Percentiles rank a stretch among this genome's conserved stretches.
Conservation (phyloP, 2,888 invertebrate species). For the Platycheirus albimanus region DNA sequence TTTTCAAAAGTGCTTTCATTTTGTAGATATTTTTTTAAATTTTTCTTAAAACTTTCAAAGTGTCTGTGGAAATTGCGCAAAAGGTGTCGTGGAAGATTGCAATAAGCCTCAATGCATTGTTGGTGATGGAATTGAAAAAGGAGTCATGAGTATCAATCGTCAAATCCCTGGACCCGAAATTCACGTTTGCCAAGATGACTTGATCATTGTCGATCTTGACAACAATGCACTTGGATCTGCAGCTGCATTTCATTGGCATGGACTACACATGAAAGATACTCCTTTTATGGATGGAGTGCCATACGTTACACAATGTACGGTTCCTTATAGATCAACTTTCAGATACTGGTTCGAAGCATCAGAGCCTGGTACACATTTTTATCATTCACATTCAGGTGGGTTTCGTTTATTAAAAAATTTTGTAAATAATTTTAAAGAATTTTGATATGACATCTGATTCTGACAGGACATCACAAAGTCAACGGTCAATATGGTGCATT, state of each 20-base stretch:
- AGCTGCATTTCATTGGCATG: constrained; percentile 95
- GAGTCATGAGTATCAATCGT: constrained; percentile 83
- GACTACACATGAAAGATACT: constrained; percentile 88
- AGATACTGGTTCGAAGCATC: constrained; percentile 88
- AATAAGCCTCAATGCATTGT: constrained; percentile 83
- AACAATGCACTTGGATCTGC: constrained; percentile 90
- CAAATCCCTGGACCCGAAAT: constrained; percentile 83
- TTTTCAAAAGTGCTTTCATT: constrained; percentile 67
- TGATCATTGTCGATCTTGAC: constrained; percentile 89
- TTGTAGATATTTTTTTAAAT: not conserved
- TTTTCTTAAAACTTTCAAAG: constrained; percentile 76
- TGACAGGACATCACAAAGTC: constrained; percentile 87
- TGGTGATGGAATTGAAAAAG: constrained; percentile 83
- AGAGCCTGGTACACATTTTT: constrained; percentile 91
- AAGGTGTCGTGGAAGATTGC: constrained; percentile 81
- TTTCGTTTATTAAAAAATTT: not conserved
- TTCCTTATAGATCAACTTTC: constrained; percentile 87
- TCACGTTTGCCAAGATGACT: constrained; percentile 91
- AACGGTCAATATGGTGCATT: constrained; percentile 91
- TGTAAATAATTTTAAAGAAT: no score
- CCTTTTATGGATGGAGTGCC: constrained; percentile 94
- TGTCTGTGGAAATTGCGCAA: constrained; percentile 83
- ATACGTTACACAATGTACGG: constrained; percentile 91
- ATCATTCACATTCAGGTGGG: constrained; percentile 86
- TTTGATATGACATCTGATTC: no score